These are phyloP conservation scores for Gortyna flavago DNA, from an alignment of 2,888 invertebrate species.

Conservation along the genomic window DNA sequence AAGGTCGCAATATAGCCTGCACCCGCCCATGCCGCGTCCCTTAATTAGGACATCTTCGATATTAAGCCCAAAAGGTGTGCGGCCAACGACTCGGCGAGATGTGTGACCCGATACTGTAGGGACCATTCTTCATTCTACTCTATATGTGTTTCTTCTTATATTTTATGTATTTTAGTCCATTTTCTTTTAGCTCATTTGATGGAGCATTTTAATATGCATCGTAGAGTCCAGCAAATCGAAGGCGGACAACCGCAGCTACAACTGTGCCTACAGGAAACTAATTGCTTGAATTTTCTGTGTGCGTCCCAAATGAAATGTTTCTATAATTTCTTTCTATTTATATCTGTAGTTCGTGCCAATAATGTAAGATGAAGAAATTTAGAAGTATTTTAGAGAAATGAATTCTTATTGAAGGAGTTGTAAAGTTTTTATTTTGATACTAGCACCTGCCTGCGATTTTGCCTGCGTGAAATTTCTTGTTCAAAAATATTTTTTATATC, in stretches of 20 bases:
- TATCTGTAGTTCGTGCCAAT: neutral
- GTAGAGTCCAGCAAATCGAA: too few relatives aligned
- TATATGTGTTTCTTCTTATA: neutral
- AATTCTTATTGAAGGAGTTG: neutral
- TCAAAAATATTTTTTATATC: too few relatives aligned
- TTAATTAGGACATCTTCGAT: slow-evolving; percentile 89
- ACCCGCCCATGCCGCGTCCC: slow-evolving; percentile 81
- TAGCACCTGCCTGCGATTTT: too few relatives aligned
- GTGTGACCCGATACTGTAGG: slow-evolving; percentile 67
- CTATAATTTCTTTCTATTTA: too few relatives aligned
- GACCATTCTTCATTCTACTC: slow-evolving; percentile 37
- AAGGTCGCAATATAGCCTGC: slow-evolving; percentile 86
- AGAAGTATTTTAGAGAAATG: neutral
- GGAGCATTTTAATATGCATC: too few relatives aligned
- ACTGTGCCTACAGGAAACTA: too few relatives aligned
- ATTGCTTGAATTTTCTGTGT: too few relatives aligned
- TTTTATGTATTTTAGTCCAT: neutral
- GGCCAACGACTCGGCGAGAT: slow-evolving; percentile 71
- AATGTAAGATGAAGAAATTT: neutral
- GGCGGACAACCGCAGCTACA: too few relatives aligned
- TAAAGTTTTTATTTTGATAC: neutral
- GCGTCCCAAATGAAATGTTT: too few relatives aligned
- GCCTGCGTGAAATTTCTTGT: too few relatives aligned
- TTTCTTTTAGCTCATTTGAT: neutral
- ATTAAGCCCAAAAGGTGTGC: slow-evolving; percentile 87